Evolutionary conservation across 2,113 vertebrate species (phyloP).

Genomic region (Cephalopterus ornatus): DNA sequence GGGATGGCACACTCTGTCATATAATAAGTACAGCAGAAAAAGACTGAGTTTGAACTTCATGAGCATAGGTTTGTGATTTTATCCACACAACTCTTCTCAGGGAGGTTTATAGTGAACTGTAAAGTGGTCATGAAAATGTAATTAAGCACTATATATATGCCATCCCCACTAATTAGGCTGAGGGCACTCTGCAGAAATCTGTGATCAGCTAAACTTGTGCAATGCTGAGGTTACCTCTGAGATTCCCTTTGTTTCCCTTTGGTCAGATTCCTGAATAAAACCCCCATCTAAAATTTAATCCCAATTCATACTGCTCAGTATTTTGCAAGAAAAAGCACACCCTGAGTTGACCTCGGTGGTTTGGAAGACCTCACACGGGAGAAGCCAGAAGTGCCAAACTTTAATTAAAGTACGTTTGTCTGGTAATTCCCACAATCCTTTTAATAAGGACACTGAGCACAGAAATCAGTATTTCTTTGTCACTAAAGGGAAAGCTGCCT

Average conservation of each 20-base stretch:
- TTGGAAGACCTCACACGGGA: background rate
- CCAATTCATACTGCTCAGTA: background rate
- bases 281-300: background rate
- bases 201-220: background rate
- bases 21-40: background rate
- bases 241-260: background rate
- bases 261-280: background rate
- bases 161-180: background rate
- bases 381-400: slow-evolving; percentile 11
- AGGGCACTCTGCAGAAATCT: background rate
- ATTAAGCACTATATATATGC: background rate
- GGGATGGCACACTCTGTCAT: background rate
- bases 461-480: background rate
- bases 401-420: slow-evolving; percentile 33
- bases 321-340: background rate
- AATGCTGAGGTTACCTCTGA: background rate
- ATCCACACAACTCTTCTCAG: background rate
- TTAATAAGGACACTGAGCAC: background rate
- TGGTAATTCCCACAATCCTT: slow-evolving; percentile 6
- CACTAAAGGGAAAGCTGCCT: background rate
- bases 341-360: background rate
- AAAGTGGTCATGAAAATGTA: background rate
- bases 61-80: background rate
- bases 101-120: background rate
- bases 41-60: background rate